phyloP scores from a whole-genome alignment of 2,113 vertebrate genomes.

The Uria aalge region DNA sequence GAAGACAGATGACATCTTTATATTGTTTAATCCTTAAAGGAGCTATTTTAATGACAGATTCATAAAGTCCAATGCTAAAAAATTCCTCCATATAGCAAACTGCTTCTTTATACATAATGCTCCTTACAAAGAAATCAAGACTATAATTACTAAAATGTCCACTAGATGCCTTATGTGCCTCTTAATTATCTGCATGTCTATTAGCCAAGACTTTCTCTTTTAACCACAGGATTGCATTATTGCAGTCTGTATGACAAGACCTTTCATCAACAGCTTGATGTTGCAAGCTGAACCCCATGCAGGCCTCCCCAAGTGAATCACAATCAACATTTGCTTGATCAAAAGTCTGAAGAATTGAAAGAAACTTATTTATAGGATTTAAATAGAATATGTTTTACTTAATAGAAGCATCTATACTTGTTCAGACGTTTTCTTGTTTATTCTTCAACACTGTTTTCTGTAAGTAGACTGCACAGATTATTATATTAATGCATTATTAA shows the following conservation, averaged over 20 bases:
- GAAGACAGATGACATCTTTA: neutral
- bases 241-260: conserved; percentile 19
- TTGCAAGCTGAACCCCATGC: conserved; percentile 39
- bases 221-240: conserved; percentile 60
- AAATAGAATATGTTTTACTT: neutral
- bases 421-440: neutral
- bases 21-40: neutral
- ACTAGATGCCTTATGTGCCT: conserved; percentile 34
- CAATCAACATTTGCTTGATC: neutral
- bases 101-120: neutral
- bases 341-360: neutral
- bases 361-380: neutral
- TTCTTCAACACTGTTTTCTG: neutral
- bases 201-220: conserved; percentile 66
- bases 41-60: neutral
- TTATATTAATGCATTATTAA: neutral
- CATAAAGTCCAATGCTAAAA: neutral
- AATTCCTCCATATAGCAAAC: neutral
- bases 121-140: neutral
- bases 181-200: neutral
- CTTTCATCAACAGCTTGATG: conserved; percentile 48
- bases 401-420: neutral
- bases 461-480: neutral
- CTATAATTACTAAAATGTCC: neutral
- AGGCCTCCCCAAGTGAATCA: conserved; percentile 5